These are phyloP conservation scores for Ramphastos sulfuratus DNA, from an alignment of 2,113 vertebrate species.

Conservation along the genomic window DNA sequence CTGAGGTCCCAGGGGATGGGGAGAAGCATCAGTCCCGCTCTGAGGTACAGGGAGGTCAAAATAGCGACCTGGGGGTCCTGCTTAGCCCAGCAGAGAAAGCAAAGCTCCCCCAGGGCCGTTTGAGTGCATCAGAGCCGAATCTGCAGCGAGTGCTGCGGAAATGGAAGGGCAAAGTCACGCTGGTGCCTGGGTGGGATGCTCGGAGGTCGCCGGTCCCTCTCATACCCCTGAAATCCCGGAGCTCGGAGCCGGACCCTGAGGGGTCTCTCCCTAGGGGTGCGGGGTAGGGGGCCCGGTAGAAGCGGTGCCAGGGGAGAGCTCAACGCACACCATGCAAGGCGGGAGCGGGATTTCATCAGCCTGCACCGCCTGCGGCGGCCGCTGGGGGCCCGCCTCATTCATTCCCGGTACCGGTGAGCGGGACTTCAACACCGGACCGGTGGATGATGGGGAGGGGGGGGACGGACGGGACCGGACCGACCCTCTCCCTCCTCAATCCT, in stretches of 20 bases:
- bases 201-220: not conserved
- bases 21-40: not conserved
- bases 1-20: fast-evolving
- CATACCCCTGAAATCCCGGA: fast-evolving
- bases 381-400: conserved; percentile 22
- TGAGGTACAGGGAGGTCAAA: not conserved
- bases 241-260: fast-evolving
- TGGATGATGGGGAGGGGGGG: fast-evolving
- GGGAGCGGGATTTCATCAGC: conserved; percentile 77
- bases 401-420: not conserved
- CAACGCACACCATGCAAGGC: conserved; percentile 31
- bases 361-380: conserved; percentile 41
- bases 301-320: not conserved
- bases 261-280: fast-evolving
- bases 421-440: no score
- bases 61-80: fast-evolving
- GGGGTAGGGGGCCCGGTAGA: no score
- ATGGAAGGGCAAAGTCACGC: fast-evolving
- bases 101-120: not conserved
- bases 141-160: fast-evolving
- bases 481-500: not conserved
- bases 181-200: not conserved
- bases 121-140: no score
- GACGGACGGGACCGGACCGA: no score
- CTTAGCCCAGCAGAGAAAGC: fast-evolving